Conservation (phyloP, 2,888 invertebrate species). For the Mythimna ferrago region DNA sequence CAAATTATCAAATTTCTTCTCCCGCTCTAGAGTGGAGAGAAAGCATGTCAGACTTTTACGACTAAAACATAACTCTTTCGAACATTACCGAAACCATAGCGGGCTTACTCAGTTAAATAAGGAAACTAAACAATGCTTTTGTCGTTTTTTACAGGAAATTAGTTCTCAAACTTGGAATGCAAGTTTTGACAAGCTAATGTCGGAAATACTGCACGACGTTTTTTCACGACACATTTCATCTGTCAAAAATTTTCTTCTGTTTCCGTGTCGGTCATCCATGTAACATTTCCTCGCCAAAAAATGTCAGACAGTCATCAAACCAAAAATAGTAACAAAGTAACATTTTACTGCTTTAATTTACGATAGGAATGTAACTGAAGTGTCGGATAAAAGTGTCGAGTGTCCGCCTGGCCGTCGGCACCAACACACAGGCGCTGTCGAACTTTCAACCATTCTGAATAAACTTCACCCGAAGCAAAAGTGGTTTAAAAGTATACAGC, state of each 20-base stretch:
- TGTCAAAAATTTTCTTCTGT: neutral
- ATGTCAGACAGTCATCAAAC: conserved; percentile 43
- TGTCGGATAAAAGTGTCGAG: conserved; percentile 67
- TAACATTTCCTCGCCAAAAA: conserved; percentile 25
- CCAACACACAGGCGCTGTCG: conserved; percentile 37
- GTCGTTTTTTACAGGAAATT: neutral
- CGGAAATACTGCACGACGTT: neutral
- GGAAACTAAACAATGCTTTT: no score
- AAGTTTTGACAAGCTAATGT: neutral
- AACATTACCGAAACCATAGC: no score
- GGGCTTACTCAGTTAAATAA: no score
- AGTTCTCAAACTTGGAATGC: neutral
- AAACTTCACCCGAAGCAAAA: conserved; percentile 63
- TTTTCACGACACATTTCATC: neutral
- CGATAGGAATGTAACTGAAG: conserved; percentile 62
- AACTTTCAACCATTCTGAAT: conserved; percentile 64
- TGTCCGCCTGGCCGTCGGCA: conserved; percentile 45
- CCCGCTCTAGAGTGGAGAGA: no score
- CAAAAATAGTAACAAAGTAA: conserved; percentile 61
- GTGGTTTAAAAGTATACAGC: conserved; percentile 54
- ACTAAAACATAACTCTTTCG: no score
- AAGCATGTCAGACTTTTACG: no score
- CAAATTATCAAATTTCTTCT: no score
- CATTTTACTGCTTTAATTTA: conserved; percentile 67
- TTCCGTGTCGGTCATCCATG: neutral